Evolutionary conservation across 1,140 invertebrate genomes (phyloP).

Genomic region (Batillaria attramentaria): DNA sequence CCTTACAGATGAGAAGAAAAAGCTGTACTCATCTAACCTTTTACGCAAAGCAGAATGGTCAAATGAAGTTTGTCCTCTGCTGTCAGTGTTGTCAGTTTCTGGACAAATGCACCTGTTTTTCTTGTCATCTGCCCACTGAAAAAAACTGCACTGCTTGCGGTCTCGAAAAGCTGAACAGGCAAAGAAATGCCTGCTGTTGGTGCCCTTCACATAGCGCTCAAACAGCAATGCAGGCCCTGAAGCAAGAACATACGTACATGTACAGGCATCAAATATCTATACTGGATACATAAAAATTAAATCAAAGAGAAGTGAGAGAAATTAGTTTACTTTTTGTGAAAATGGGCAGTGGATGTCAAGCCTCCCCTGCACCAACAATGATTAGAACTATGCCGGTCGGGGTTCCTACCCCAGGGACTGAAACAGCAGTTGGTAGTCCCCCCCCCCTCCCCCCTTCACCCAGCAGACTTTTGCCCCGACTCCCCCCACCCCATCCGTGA

Average conservation of each 20-base stretch:
- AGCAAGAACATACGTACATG: too few relatives aligned
- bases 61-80: too few relatives aligned
- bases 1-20: conserved; percentile 21
- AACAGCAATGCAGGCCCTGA: conserved; percentile 82
- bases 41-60: too few relatives aligned
- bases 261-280: neutral
- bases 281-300: neutral
- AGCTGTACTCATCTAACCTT: neutral
- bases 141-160: conserved; percentile 82
- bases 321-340: neutral
- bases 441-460: too few relatives aligned
- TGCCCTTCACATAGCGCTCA: conserved; percentile 70
- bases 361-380: too few relatives aligned
- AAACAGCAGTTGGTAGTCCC: too few relatives aligned
- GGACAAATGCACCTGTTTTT: conserved; percentile 8
- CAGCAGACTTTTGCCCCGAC: too few relatives aligned
- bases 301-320: neutral
- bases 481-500: too few relatives aligned
- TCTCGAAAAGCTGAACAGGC: conserved; percentile 86
- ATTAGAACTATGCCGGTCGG: too few relatives aligned
- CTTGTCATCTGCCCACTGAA: conserved; percentile 60
- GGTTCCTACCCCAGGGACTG: too few relatives aligned
- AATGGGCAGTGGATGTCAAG: too few relatives aligned
- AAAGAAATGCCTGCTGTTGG: conserved; percentile 75
- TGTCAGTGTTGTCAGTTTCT: too few relatives aligned